Evolutionary conservation across 2,797 vertebrate species (phyloP).

Genomic region (Australoheros facetus): DNA sequence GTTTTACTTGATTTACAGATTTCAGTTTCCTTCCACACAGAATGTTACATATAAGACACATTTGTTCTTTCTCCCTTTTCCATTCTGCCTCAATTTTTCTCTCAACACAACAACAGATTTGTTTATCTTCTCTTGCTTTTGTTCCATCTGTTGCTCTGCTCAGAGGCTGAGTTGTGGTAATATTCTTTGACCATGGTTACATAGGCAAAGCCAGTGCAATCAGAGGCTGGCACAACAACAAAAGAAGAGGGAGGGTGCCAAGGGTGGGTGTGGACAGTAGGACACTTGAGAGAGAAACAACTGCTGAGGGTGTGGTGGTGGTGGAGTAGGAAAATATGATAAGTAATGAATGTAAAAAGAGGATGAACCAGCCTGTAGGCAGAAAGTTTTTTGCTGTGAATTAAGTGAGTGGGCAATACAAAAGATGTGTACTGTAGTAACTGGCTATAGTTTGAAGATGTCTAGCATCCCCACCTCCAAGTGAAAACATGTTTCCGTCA

Average conservation of each 20-base stretch:
- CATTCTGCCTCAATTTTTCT: constrained; percentile 25
- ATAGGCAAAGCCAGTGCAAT: constrained; percentile 25
- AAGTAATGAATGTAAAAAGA: constrained; percentile 16
- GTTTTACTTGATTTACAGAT: constrained; percentile 18
- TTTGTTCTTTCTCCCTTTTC: constrained; percentile 6
- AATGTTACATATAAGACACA: not conserved
- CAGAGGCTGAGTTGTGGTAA: constrained; percentile 29
- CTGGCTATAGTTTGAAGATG: not conserved
- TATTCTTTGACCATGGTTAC: constrained; percentile 32
- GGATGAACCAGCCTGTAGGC: constrained; percentile 12
- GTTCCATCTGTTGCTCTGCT: constrained; percentile 54
- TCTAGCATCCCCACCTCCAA: not conserved
- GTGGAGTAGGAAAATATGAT: constrained; percentile 18
- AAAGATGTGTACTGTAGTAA: not conserved
- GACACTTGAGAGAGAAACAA: constrained; percentile 26
- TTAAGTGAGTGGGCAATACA: not conserved
- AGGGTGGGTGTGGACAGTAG: constrained; percentile 32
- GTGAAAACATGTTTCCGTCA: not conserved
- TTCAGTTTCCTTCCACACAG: constrained; percentile 11
- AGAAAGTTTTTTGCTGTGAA: constrained; percentile 8
- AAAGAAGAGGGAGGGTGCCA: constrained; percentile 23
- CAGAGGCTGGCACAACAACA: constrained; percentile 40
- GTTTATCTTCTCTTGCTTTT: constrained; percentile 41
- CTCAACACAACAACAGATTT: constrained; percentile 45
- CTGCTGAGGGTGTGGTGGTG: constrained; percentile 43